Conservation (phyloP, 2,113 vertebrate species). For the Thamnaconus septentrionalis region DNA sequence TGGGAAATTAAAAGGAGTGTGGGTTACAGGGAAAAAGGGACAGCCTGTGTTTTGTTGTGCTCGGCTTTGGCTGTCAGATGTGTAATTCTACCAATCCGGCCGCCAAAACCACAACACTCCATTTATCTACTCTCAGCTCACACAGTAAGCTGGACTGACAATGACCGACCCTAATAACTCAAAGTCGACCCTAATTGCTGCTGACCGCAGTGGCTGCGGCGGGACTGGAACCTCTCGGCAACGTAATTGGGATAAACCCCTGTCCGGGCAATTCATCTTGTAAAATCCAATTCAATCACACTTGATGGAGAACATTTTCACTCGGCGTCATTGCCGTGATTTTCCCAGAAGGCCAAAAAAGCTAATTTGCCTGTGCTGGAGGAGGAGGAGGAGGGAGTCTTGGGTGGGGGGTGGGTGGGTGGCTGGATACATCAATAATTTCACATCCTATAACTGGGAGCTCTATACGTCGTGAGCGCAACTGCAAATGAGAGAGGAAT, state of each 20-base stretch:
- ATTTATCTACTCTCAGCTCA: conserved; percentile 51
- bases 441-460: conserved; percentile 49
- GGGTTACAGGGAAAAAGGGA: conserved; percentile 39
- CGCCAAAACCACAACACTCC: conserved; percentile 2
- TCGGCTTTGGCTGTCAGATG: conserved; percentile 50
- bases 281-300: conserved; percentile 72
- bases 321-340: conserved; percentile 38
- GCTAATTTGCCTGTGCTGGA: conserved; percentile 57
- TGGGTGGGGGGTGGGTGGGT: no score
- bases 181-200: conserved; percentile 64
- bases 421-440: conserved; percentile 54
- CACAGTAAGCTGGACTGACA: conserved; percentile 50
- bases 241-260: conserved; percentile 72
- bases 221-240: conserved; percentile 53
- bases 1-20: conserved; percentile 53
- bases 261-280: conserved; percentile 69
- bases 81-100: conserved; percentile 33
- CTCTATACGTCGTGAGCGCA: conserved; percentile 25
- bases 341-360: conserved; percentile 49
- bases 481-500: conserved; percentile 28
- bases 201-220: conserved; percentile 54
- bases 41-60: conserved; percentile 39
- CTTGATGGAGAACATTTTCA: conserved; percentile 68
- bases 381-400: conserved; percentile 15
- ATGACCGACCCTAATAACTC: conserved; percentile 51